Conservation (phyloP, 2,888 invertebrate genomes). For the Periphyllus acericola region DNA sequence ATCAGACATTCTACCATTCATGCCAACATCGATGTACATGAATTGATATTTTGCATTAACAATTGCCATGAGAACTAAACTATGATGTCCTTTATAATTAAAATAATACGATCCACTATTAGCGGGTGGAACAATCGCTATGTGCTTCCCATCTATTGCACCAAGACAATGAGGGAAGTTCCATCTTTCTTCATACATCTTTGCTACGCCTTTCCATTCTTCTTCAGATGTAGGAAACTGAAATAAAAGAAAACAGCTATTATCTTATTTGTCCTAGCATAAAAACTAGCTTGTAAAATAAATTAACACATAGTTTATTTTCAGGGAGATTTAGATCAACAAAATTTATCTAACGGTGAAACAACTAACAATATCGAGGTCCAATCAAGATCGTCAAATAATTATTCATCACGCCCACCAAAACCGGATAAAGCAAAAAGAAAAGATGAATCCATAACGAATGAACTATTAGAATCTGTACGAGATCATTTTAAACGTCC, state of each 20-base stretch:
- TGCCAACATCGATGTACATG: no score
- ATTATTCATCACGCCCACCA: conserved; percentile 14
- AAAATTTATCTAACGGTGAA: conserved; percentile 2
- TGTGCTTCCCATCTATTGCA: conserved; percentile 40
- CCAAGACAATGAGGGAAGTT: conserved; percentile 48
- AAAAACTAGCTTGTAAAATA: conserved; percentile 27
- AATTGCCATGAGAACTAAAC: conserved; percentile 65
- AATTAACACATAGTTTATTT: conserved; percentile 31
- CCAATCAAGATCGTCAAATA: conserved; percentile 21
- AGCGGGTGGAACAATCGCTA: conserved; percentile 13
- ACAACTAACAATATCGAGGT: conserved; percentile 27
- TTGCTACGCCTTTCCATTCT: conserved; percentile 31
- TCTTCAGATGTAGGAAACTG: conserved; percentile 37
- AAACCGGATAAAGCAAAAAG: conserved; percentile 32
- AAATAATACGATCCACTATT: conserved; percentile 24
- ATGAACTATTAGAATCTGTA: conserved; percentile 25
- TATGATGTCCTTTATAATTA: conserved; percentile 61
- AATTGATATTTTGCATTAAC: conserved; percentile 66
- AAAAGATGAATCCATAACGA: conserved; percentile 16
- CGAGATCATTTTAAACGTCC: conserved; percentile 44
- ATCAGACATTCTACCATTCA: conserved; percentile 62
- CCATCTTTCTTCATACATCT: conserved; percentile 28
- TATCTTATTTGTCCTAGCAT: conserved; percentile 40
- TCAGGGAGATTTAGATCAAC: conserved; percentile 12
- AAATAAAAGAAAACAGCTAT: conserved; percentile 27